A percentile compares a stretch with the other conserved stretches of the same genome.
Evolutionary conservation across 2,888 invertebrate species (phyloP).

Genomic region (Lampropteryx suffumata): DNA sequence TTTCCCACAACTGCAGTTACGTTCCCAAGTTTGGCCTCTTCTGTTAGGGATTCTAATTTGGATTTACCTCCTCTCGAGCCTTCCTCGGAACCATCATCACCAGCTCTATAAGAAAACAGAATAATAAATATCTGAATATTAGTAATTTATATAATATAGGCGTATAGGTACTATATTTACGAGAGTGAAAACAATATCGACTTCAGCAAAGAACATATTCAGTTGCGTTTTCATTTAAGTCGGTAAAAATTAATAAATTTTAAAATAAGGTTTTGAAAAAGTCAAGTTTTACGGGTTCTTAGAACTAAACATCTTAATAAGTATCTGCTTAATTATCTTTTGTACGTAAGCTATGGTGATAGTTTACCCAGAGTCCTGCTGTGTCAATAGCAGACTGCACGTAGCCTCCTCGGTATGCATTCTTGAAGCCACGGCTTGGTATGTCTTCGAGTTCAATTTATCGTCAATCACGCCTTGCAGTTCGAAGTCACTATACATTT

Average conservation of each 20-base stretch:
- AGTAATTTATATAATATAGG: no score
- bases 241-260: no score
- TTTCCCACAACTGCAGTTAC: constrained; percentile 94
- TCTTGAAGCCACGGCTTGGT: constrained; percentile 95
- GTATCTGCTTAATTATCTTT: no score
- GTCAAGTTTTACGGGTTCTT: no score
- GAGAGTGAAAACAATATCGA: no score
- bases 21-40: constrained; percentile 88
- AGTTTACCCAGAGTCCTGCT: constrained; percentile 86
- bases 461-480: constrained; percentile 99
- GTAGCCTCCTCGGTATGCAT: constrained; percentile 99
- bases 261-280: no score
- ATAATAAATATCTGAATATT: no score
- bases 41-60: constrained; percentile 73
- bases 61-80: constrained; percentile 74
- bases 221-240: no score
- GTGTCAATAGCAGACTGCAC: constrained; percentile 92
- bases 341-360: no score
- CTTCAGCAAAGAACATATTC: no score
- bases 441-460: constrained; percentile 96
- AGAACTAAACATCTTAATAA: no score
- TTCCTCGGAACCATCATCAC: constrained; percentile 85
- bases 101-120: constrained; percentile 81
- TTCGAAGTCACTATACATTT: constrained; percentile 99
- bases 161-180: no score